Evolutionary conservation across 2,113 vertebrate genomes (phyloP).

Genomic region (human): GRCh38 chr13:30200501-30201000

Average conservation of each 20-base stretch:
- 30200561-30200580: neutral
- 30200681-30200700: neutral
- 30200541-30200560: neutral
- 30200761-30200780: neutral
- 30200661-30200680: neutral
- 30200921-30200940: neutral
- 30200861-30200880: neutral
- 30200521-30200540: neutral
- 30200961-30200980: neutral
- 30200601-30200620: neutral
- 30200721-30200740: neutral
- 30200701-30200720: neutral
- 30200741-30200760: neutral
- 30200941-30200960: neutral
- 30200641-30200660: too few relatives aligned
- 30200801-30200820: neutral
- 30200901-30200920: neutral
- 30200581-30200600: neutral
- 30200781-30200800: neutral
- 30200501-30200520: neutral
- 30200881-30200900: neutral
- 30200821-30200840: neutral
- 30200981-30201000: neutral
- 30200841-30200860: neutral
- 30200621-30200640: neutral